Base-by-base conservation (phyloP, 2,888 invertebrate genomes). In the Tetramorium bicarinatum region DNA sequence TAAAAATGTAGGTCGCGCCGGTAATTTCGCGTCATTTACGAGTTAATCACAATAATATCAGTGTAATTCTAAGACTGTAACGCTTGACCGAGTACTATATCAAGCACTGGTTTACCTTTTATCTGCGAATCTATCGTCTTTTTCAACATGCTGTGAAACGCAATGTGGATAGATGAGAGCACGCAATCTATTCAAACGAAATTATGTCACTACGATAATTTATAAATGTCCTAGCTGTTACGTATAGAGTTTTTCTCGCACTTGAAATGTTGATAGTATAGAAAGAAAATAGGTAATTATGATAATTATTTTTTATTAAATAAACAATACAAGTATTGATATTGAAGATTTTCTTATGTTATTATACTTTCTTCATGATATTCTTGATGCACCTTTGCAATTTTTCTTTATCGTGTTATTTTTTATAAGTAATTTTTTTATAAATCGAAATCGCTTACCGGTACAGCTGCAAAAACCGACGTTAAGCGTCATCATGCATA, bases 11-110 rank as follows among this genome's bases (percentile, higher is more conserved):
- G 66, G 25, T 67, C 52, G 41, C 7, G 38, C 25, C 34, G 38
- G 25, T 66, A 64, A 76, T 64, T 76, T 49, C 4, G 3, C 18
- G 49, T 76, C 13, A 64, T 64, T 64, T 76, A 34, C 13, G 41
- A 25, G 21, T 25, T 47, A 67, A 52, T 67, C 8, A 52, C 29
- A 54, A 54, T 54, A 77, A 67, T 41, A 38, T 18, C 49, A 15
- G 15, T 9, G n/a, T n/a, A 34, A 62, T 21, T n/a, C 15, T 29
- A 9, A 13, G 7, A 7, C n/a, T 29, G n/a, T 44, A 64, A 75
- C 34, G 34, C 34, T 75, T 34, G 61, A 41, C 34, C 25, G 25
- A 38, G 7, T 74, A 61, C 18, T 44, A 49, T 18, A 75, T 8
- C 21, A 21, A 52, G 21, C 3, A 52, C 52, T 38, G 13, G 38